phyloP scores from a whole-genome alignment of 2,888 invertebrate genomes.

The Pachymerium ferrugineum region DNA sequence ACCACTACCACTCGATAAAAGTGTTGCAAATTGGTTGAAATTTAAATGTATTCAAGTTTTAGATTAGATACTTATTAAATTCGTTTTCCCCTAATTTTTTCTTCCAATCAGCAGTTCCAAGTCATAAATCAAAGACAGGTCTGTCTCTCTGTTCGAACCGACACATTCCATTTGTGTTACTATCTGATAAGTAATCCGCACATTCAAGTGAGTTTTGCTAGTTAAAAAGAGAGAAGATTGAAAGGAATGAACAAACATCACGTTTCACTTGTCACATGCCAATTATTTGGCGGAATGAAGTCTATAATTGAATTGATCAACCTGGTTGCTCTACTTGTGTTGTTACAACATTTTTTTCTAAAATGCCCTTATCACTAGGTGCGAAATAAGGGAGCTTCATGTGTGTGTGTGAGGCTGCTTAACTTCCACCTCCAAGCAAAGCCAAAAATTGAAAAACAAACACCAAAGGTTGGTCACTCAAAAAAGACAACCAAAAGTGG shows the following conservation, averaged over 20 bases:
- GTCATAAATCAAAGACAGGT: neutral
- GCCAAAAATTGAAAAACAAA: no score
- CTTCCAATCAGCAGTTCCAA: neutral
- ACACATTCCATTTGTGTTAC: neutral
- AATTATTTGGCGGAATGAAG: neutral
- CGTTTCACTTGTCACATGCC: slow-evolving; percentile 4
- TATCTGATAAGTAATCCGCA: slow-evolving; percentile 2
- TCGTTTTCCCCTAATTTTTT: no score
- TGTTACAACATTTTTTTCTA: slow-evolving; percentile 13
- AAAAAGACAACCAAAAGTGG: no score
- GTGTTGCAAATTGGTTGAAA: no score
- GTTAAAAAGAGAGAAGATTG: neutral
- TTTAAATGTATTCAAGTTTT: no score
- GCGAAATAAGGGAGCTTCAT: no score
- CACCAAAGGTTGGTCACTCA: no score
- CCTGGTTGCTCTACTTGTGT: neutral
- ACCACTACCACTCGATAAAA: no score
- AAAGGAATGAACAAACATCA: neutral
- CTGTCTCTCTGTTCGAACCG: slow-evolving; percentile 3
- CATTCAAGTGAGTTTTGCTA: neutral
- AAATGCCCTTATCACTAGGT: no score
- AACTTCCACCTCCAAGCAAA: no score
- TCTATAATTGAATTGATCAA: slow-evolving; percentile 1
- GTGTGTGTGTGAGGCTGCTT: no score
- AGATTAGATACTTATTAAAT: no score